Percentiles rank a stretch among this genome's conserved stretches.
phyloP scores from a whole-genome alignment of 2,797 vertebrate genomes.

The Picus viridis region DNA sequence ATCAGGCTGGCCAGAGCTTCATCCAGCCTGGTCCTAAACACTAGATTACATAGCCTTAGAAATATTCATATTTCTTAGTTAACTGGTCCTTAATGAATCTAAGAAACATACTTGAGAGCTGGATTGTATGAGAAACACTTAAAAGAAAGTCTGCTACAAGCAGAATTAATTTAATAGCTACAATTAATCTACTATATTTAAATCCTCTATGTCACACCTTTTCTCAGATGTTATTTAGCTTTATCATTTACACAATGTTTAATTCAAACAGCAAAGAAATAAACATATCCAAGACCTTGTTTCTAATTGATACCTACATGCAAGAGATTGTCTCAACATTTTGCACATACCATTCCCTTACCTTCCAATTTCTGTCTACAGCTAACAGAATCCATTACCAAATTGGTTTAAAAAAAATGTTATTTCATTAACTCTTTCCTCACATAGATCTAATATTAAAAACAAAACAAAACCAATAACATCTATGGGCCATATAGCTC shows the following conservation, averaged over 20 bases:
- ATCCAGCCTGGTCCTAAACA: too few relatives aligned
- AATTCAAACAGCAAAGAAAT: background rate
- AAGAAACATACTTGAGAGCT: background rate
- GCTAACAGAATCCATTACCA: background rate
- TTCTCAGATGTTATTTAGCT: background rate
- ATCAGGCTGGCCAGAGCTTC: too few relatives aligned
- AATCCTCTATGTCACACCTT: background rate
- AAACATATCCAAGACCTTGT: background rate
- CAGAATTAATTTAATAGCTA: background rate
- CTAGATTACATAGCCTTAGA: background rate
- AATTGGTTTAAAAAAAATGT: background rate
- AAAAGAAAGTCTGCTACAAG: background rate
- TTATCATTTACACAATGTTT: background rate
- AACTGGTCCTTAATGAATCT: background rate
- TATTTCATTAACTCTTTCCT: background rate
- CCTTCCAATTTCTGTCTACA: background rate
- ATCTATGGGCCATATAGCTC: background rate
- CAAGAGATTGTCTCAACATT: background rate
- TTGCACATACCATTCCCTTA: background rate
- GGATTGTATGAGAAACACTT: background rate
- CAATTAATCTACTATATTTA: background rate
- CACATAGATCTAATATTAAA: background rate
- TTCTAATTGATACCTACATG: background rate
- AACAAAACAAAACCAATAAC: background rate
- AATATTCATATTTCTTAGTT: background rate